Percentiles rank a stretch among this genome's conserved stretches.
phyloP scores from a whole-genome alignment of 2,888 invertebrate species.

The Leptogaster cylindrica region DNA sequence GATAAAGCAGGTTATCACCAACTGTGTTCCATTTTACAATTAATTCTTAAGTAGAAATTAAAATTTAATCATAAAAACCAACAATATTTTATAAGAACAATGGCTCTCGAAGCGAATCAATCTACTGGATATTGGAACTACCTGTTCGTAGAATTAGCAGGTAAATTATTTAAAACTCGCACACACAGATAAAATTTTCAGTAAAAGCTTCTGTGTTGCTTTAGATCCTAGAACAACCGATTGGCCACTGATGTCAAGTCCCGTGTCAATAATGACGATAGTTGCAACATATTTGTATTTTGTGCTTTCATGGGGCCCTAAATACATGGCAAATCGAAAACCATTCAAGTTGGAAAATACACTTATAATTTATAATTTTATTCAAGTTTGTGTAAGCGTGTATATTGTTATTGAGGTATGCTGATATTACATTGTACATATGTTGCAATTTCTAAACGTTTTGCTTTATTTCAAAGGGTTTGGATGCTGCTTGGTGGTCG shows the following conservation, averaged over 20 bases:
- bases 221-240: conserved; percentile 70
- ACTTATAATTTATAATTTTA: conserved; percentile 83
- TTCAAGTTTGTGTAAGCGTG: conserved; percentile 83
- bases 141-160: conserved; percentile 71
- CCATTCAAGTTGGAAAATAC: conserved; percentile 81
- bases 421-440: not conserved
- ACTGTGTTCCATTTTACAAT: conserved; percentile 16
- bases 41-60: conserved; percentile 11
- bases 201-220: not conserved
- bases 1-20: conserved; percentile 5
- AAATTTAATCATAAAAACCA: not conserved
- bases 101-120: conserved; percentile 69
- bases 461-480: conserved; percentile 65
- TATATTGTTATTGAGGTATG: conserved; percentile 70
- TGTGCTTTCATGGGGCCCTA: conserved; percentile 79
- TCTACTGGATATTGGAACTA: conserved; percentile 69
- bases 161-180: no score
- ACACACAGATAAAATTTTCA: no score
- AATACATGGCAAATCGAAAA: conserved; percentile 84
- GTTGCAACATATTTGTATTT: conserved; percentile 74
- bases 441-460: not conserved
- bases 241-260: conserved; percentile 73
- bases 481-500: conserved; percentile 78
- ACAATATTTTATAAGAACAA: conserved; percentile 52
- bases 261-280: conserved; percentile 72